Conservation (phyloP, 2,797 vertebrate species). For the Zenarchopterus dispar region DNA sequence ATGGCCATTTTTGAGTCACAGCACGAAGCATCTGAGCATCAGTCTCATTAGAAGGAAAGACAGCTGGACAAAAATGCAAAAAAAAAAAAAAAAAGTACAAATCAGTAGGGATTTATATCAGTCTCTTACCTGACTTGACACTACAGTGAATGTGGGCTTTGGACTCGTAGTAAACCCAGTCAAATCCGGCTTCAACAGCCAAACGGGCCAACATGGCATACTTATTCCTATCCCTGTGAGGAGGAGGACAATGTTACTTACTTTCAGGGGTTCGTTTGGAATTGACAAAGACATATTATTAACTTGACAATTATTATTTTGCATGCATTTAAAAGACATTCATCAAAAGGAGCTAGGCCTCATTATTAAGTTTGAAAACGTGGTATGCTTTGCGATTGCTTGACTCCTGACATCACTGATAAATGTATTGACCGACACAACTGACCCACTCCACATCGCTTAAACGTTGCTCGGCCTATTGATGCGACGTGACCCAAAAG, state of each 20-base stretch:
- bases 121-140: conserved; percentile 93
- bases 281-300: too few species aligned
- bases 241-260: neutral
- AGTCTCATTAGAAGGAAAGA: conserved; percentile 56
- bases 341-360: neutral
- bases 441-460: neutral
- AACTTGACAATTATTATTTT: too few species aligned
- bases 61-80: conserved; percentile 35
- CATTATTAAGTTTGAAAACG: neutral
- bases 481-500: neutral
- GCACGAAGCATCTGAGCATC: conserved; percentile 35
- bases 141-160: conserved; percentile 98
- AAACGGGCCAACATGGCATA: conserved; percentile 96
- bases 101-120: conserved; percentile 2
- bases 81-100: conserved; percentile 16
- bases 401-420: conserved; percentile 24
- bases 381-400: conserved; percentile 1
- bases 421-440: conserved; percentile 8
- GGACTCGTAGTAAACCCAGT: conserved; percentile 99
- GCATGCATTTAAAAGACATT: neutral
- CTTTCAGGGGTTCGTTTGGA: too few species aligned
- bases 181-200: conserved; percentile 96
- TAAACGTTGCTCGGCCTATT: neutral
- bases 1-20: conserved; percentile 38
- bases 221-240: conserved; percentile 84